These are phyloP conservation scores for Hypomecis atomaria DNA, from an alignment of 2,888 invertebrate species.

Conservation along the genomic window DNA sequence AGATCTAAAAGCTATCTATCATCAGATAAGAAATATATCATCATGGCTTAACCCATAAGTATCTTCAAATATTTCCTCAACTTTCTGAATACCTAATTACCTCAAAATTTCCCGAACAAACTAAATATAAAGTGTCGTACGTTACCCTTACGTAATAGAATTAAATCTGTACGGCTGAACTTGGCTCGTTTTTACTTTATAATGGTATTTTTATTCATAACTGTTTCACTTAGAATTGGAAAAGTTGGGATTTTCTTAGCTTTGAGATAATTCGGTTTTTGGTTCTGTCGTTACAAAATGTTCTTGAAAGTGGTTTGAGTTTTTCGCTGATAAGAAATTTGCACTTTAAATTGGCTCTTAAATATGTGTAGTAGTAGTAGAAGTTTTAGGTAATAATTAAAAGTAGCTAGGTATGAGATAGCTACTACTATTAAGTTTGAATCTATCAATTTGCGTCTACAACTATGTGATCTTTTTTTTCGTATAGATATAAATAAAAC, in stretches of 20 bases:
- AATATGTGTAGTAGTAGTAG: too few species aligned
- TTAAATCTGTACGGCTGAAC: slow-evolving; percentile 28
- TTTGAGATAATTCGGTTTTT: slow-evolving; percentile 20
- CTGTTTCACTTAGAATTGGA: slow-evolving; percentile 32
- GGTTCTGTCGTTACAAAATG: slow-evolving; percentile 2
- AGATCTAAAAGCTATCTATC: too few species aligned
- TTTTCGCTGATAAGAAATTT: neutral
- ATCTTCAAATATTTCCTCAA: too few species aligned
- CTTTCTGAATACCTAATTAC: neutral
- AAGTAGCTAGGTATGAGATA: too few species aligned
- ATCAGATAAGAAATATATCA: too few species aligned
- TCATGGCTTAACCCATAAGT: too few species aligned
- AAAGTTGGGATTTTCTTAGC: slow-evolving; percentile 27
- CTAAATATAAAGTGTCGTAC: slow-evolving; percentile 28
- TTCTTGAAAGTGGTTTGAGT: neutral
- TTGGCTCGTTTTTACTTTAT: slow-evolving; percentile 32
- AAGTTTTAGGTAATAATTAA: too few species aligned
- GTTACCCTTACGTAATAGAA: slow-evolving; percentile 35
- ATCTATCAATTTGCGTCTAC: too few species aligned
- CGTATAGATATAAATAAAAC: too few species aligned
- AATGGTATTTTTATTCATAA: slow-evolving; percentile 36
- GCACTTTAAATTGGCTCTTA: too few species aligned
- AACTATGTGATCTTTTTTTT: too few species aligned
- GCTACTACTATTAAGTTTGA: too few species aligned
- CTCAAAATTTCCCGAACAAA: neutral